These are phyloP conservation scores for Gibbula magus DNA, from an alignment of 2,888 invertebrate species.

Conservation along the genomic window DNA sequence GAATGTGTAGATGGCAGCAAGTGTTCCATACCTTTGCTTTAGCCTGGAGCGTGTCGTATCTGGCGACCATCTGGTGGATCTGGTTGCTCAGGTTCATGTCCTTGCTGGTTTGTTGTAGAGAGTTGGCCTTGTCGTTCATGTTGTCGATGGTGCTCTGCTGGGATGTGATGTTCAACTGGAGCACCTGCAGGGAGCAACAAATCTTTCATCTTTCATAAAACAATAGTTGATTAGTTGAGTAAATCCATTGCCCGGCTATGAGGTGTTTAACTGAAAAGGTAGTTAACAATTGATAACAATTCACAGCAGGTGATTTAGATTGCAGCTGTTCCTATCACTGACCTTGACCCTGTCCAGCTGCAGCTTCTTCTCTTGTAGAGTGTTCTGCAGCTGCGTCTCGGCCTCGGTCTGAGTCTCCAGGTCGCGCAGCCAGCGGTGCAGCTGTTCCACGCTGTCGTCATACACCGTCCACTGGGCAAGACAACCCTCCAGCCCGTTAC, in stretches of 20 bases:
- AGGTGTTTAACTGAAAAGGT: too few species aligned
- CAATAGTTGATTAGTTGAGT: not conserved
- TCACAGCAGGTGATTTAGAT: too few species aligned
- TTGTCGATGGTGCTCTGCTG: conserved; percentile 81
- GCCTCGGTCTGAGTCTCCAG: conserved; percentile 87
- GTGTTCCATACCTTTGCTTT: conserved; percentile 80
- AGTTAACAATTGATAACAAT: too few species aligned
- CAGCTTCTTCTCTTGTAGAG: conserved; percentile 69
- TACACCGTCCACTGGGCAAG: conserved; percentile 95
- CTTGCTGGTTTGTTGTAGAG: conserved; percentile 82
- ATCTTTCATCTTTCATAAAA: not conserved
- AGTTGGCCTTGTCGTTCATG: conserved; percentile 89
- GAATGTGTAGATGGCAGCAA: too few species aligned
- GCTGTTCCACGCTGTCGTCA: conserved; percentile 87
- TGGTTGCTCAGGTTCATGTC: conserved; percentile 80
- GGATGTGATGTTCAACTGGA: conserved; percentile 65
- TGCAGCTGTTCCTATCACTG: conserved; percentile 54
- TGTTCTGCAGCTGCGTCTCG: conserved; percentile 81
- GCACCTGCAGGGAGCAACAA: conserved; percentile 48
- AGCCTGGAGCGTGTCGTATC: conserved; percentile 87
- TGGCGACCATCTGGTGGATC: conserved; percentile 89
- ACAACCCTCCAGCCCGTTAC: conserved; percentile 87
- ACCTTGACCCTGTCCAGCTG: conserved; percentile 90
- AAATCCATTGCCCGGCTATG: not conserved
- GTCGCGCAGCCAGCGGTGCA: conserved; percentile 86